phyloP scores from a whole-genome alignment of 2,113 vertebrate genomes.

The Mesoclemmys tuberculata region DNA sequence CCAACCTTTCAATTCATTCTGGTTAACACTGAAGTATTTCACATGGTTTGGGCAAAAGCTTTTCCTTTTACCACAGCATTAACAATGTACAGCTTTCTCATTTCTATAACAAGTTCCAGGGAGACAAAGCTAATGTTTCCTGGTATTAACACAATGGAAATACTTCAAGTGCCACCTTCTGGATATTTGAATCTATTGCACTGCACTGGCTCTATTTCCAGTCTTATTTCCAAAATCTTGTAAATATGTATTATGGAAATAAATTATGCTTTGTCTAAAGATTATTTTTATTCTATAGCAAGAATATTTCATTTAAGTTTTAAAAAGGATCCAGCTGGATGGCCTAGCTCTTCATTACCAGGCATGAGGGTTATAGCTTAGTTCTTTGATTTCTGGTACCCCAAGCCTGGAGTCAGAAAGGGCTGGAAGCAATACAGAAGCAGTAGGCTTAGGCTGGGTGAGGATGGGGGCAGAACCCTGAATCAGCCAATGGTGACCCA shows the following conservation, averaged over 20 bases:
- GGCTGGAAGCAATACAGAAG: not conserved
- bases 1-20: conserved; percentile 54
- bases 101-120: not conserved
- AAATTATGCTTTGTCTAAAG: not conserved
- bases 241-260: fast-evolving
- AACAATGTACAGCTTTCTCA: conserved; percentile 46
- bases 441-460: fast-evolving
- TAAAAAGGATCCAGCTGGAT: not conserved
- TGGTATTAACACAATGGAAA: not conserved
- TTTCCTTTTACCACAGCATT: conserved; percentile 36
- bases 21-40: not conserved
- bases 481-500: not conserved
- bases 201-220: fast-evolving
- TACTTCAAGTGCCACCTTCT: conserved; percentile 74
- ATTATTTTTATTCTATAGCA: not conserved
- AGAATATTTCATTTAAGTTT: not conserved
- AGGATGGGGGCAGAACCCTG: not conserved
- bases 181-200: conserved; percentile 41
- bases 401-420: not conserved
- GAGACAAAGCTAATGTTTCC: not conserved
- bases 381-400: not conserved
- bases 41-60: conserved; percentile 26
- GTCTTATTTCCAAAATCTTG: not conserved
- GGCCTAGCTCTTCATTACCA: not conserved
- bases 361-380: not conserved